Conservation (phyloP, 2,797 vertebrate genomes). For the Sciurus carolinensis region DNA sequence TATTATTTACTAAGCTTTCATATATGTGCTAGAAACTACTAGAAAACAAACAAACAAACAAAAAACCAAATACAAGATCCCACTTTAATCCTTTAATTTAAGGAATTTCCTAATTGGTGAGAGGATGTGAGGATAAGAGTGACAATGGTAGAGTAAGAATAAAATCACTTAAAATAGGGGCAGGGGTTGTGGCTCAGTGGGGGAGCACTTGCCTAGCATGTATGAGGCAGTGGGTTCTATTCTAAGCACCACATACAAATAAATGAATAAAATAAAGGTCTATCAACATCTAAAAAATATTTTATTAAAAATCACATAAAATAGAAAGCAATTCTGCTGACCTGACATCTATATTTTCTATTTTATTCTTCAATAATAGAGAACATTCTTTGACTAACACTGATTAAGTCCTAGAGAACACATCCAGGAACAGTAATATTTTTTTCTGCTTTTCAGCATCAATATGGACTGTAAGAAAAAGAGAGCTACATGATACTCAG, state of each 20-base stretch:
- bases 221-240: too few relatives aligned
- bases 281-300: too few relatives aligned
- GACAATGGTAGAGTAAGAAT: background rate
- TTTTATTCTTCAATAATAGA: constrained; percentile 7
- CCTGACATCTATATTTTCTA: background rate
- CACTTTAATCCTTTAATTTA: constrained; percentile 16
- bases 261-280: too few relatives aligned
- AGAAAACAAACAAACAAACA: background rate
- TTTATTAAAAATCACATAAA: background rate
- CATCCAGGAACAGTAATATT: background rate
- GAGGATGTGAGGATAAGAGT: background rate
- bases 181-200: too few relatives aligned
- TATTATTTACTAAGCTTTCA: constrained; percentile 9
- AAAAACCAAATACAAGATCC: background rate
- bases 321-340: background rate
- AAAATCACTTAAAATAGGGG: background rate
- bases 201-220: too few relatives aligned
- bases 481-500: background rate
- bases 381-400: background rate
- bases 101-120: background rate
- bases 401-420: background rate
- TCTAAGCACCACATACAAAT: too few relatives aligned
- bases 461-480: constrained; percentile 50
- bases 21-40: background rate
- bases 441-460: background rate